Evolutionary conservation across 1,140 invertebrate species (phyloP).

Genomic region (Drosophila rhopaloa): DNA sequence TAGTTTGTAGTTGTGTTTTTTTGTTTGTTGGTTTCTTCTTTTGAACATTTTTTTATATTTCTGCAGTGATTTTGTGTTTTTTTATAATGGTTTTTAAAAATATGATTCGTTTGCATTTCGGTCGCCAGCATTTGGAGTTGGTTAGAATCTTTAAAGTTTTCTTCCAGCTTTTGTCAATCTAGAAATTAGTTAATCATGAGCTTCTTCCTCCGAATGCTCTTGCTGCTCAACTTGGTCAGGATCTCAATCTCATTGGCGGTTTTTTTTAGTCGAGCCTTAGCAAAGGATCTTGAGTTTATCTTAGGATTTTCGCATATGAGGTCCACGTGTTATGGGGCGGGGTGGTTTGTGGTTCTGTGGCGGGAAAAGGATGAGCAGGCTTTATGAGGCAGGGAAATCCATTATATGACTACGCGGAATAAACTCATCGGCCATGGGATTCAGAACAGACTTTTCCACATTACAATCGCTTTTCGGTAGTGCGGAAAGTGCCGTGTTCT

Average conservation of each 20-base stretch:
- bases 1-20: slow-evolving; percentile 23
- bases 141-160: slow-evolving; percentile 22
- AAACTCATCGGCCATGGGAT: slow-evolving; percentile 92
- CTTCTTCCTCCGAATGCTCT: slow-evolving; percentile 32
- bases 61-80: slow-evolving; percentile 23
- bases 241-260: slow-evolving; percentile 35
- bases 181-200: slow-evolving; percentile 37
- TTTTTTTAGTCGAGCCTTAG: slow-evolving; percentile 28
- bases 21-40: slow-evolving; percentile 15
- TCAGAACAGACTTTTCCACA: slow-evolving; percentile 88
- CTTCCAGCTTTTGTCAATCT: slow-evolving; percentile 35
- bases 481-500: slow-evolving; percentile 74
- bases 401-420: slow-evolving; percentile 86
- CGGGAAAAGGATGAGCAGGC: slow-evolving; percentile 22
- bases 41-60: slow-evolving; percentile 49
- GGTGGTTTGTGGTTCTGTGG: slow-evolving; percentile 32
- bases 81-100: slow-evolving; percentile 36
- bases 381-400: slow-evolving; percentile 73
- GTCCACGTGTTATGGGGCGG: slow-evolving; percentile 54
- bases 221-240: slow-evolving; percentile 31
- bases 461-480: slow-evolving; percentile 81
- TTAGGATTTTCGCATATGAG: slow-evolving; percentile 51
- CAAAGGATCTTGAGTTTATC: slow-evolving; percentile 37
- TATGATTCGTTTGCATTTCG: slow-evolving; percentile 77
- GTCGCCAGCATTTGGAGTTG: slow-evolving; percentile 52